Evolutionary conservation across 2,797 vertebrate genomes (phyloP), one percentile per base, ranked within the genome.

Genomic region (Urophycis tenuis): DNA sequence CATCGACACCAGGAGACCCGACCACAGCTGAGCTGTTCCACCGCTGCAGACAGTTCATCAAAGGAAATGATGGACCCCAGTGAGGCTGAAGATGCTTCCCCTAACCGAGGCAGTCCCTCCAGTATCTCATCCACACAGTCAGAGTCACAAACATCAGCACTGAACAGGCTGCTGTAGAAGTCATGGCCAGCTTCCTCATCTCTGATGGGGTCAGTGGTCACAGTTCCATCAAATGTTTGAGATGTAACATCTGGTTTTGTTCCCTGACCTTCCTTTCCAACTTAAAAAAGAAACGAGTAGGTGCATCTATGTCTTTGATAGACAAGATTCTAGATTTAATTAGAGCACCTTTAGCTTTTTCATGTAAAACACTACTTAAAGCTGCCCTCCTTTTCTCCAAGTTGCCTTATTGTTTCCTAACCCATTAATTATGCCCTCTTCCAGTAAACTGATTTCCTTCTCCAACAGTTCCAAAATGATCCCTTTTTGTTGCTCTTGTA

Each of bases 31-130:
- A 76, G n/a, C 71, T 80, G 75, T 12, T 60, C 33, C 5, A 76
- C 78, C 10, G 78, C 74, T 35, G 29, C 35, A 64, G 74, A 15
- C 53, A 76, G 12, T 19, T 74, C 77, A 19, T 78, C 45, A 35
- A 78, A 69, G 53, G 77, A 73, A 25, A 78, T 17, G 31, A 36
- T n/a, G 39, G 64, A 11, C 22, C 74, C 73, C 72, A 78, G 17
- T 29, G 35, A 74, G 15, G 7, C 10, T 29, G 22, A 17, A 32
- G 9, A 64, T 25, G 36, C 29, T 71, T 10, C 69, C 8, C 29
- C 19, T 22, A 77, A 22, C 8, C 6, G 25, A 49, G 75, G 73
- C 34, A 71, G 73, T 67, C 64, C 77, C 22, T 71, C 39, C 17
- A 32, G 64, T 49, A 79, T 39, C 35, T 49, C 31, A 3, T 36